Base-by-base conservation (phyloP, 2,888 invertebrate species). In the Lepidocyrtoides sp. region DNA sequence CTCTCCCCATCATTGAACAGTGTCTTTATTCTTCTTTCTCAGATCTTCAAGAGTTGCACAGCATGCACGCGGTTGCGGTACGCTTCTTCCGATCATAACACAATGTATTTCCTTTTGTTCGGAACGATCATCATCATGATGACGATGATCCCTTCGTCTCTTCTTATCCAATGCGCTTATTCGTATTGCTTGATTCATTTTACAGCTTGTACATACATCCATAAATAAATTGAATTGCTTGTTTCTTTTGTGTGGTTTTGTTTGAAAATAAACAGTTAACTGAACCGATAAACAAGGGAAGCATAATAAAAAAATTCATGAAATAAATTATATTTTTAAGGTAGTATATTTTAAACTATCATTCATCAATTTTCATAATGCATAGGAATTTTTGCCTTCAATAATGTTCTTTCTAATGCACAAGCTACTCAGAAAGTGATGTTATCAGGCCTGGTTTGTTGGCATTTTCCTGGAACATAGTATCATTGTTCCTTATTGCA, bases 71-170 rank as follows among this genome's bases (percentile, higher is more conserved):
- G 88, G 88, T 81, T 29, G 88, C 88, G 88, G 88, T 88, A 88
- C 23, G 88, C 54, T 88, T 88, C 88, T 88, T 88, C 88, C 60
- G 88, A 88, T 88, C 88, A 88, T 88, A 88, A 88, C 88, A 88
- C 88, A 88, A 81, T 81, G 79, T 79, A 88, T 88, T 88, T 88
- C 88, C 63, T 54, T 88, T 69, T 88, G 66, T 81, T 88, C 88
- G 66, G 48, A 10, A 32, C 32, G 48, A 87, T 84, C 23, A 84
- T 36, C 36, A 7, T 83, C 63, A 26, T 60, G 20, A 60, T 26
- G 72, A 72, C 26, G 77, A 32, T 79, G 51, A 79, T 79, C 77
- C 54, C 32, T 54, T 79, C 51, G 1, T 54, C 32, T 17, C 1
- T 17, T 60, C 86, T 86, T 77, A 36, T 69, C 3, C 69, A 36